Percentiles rank a stretch among this genome's conserved stretches.
These are phyloP conservation scores for Pygmarrhopalites habei DNA, from an alignment of 1,140 invertebrate genomes.

Conservation along the genomic window DNA sequence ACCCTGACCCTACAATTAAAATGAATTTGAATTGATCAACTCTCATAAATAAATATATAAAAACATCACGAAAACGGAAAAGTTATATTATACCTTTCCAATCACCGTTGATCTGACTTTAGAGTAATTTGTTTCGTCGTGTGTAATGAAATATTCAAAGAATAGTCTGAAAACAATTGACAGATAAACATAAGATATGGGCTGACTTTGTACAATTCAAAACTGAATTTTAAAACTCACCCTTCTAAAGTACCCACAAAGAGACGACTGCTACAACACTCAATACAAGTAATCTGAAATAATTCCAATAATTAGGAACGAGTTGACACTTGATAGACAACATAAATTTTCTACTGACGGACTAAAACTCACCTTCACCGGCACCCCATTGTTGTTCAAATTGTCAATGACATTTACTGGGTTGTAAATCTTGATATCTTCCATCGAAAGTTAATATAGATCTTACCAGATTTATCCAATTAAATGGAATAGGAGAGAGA, in stretches of 20 bases:
- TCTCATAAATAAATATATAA: no score
- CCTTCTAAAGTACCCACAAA: constrained; percentile 37
- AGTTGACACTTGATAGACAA: no score
- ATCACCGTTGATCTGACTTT: constrained; percentile 21
- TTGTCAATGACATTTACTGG: constrained; percentile 27
- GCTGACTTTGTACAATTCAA: neutral
- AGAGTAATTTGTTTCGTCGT: constrained; percentile 25
- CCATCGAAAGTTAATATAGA: neutral
- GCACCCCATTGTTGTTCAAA: constrained; percentile 22
- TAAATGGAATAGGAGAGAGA: no score
- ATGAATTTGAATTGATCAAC: no score
- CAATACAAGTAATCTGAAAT: constrained; percentile 34
- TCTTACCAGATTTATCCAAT: no score
- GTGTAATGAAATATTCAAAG: constrained; percentile 35
- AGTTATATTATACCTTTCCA: constrained; percentile 20
- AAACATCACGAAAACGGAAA: neutral
- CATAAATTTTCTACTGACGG: no score
- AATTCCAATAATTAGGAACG: neutral
- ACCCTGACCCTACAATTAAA: constrained; percentile 21
- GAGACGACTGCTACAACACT: constrained; percentile 35
- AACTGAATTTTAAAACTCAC: constrained; percentile 12
- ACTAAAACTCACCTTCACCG: constrained; percentile 22
- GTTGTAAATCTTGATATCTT: constrained; percentile 28
- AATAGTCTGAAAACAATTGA: neutral
- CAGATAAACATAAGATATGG: neutral